Conservation (phyloP, 2,113 vertebrate genomes). For the Grantiella picta region DNA sequence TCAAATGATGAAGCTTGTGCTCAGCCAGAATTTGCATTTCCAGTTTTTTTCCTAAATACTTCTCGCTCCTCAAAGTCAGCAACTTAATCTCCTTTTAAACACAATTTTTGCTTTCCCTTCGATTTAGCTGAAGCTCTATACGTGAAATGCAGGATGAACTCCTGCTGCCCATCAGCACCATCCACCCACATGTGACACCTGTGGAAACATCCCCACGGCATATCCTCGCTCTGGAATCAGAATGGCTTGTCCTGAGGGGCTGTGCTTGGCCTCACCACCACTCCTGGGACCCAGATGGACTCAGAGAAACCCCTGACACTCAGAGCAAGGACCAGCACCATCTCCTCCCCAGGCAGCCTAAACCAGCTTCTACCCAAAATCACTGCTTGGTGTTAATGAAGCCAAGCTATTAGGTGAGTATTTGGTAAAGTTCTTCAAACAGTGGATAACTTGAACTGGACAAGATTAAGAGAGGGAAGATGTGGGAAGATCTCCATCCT, state of each 20-base stretch:
- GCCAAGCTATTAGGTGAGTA: accelerated
- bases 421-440: background rate
- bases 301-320: background rate
- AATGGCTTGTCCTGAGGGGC: background rate
- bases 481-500: background rate
- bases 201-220: accelerated
- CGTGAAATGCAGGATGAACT: background rate
- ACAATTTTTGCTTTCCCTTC: background rate
- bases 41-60: background rate
- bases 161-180: background rate
- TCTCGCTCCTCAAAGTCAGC: background rate
- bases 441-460: background rate
- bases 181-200: accelerated
- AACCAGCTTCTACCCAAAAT: background rate
- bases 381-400: accelerated
- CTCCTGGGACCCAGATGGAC: background rate
- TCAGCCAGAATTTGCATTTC: background rate
- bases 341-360: background rate
- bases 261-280: background rate
- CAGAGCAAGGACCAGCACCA: background rate
- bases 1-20: background rate
- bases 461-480: background rate
- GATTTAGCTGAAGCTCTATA: background rate
- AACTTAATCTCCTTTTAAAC: background rate
- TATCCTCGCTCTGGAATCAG: accelerated